Evolutionary conservation across 1,140 invertebrate genomes (phyloP).

Genomic region (Asbolus verrucosus): DNA sequence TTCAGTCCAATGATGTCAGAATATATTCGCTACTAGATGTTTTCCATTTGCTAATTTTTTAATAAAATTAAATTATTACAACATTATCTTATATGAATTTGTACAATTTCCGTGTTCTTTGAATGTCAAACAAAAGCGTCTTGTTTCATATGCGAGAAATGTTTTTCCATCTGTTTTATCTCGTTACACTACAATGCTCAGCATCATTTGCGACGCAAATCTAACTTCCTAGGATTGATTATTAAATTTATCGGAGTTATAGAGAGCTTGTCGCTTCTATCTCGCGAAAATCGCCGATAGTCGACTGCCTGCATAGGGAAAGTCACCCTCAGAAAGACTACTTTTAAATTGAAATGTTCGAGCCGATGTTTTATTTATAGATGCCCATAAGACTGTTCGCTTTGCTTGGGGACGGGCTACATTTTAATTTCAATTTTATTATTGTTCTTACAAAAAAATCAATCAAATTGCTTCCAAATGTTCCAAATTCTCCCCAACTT

Average conservation of each 20-base stretch:
- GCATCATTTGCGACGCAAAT: conserved; percentile 4
- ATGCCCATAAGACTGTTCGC: conserved; percentile 25
- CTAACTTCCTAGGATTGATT: neutral
- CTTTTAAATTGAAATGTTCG: conserved; percentile 53
- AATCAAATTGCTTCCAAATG: no score
- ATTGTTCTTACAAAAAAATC: neutral
- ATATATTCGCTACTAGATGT: no score
- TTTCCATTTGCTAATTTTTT: no score
- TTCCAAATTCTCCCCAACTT: neutral
- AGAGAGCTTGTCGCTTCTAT: conserved; percentile 6
- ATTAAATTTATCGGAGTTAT: conserved; percentile 11
- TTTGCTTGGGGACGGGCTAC: conserved; percentile 7
- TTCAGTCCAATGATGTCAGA: no score
- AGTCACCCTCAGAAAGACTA: conserved; percentile 21
- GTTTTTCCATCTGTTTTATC: conserved; percentile 14
- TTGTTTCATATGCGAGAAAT: neutral
- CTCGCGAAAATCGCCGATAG: conserved; percentile 36
- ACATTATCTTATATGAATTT: no score
- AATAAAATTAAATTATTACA: no score
- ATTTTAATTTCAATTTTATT: conserved; percentile 32
- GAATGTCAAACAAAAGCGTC: neutral
- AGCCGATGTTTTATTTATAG: conserved; percentile 51
- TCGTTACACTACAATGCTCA: conserved; percentile 13
- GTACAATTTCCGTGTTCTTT: no score
- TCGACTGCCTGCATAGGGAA: no score